Base-by-base conservation (phyloP, 2,797 vertebrate genomes). In the Pseudochaenichthys georgianus region DNA sequence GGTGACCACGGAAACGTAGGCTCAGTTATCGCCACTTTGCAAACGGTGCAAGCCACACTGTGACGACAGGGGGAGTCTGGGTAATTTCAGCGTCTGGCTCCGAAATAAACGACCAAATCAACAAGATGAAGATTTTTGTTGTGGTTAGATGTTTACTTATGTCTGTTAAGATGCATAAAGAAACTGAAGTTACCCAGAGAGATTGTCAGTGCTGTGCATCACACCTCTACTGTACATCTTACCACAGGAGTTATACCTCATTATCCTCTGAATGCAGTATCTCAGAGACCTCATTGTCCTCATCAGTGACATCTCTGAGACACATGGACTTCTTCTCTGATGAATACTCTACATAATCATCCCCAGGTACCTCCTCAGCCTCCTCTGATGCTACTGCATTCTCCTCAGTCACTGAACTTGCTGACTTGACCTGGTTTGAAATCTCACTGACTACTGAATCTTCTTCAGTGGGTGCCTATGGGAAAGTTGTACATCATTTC, bases 281-380 rank as follows among this genome's bases (percentile, higher is more conserved):
- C 75, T 92, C 86, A 79, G 87, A 87, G 64, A 90, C 77, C 89
- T 91, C 87, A 85, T 50, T 83, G 86, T 92, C 91, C 87, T 89
- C 89, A 82, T 87, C 88, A 53, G 21, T 76, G 72, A 77, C 70
- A 81, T 86, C 68, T 80, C 55, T 79, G 63, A 82, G 65, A 69
- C 76, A 80, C 77, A 83, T 13, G 76, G 73, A 54, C 66, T 74
- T 48, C 78, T 52, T 87, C 68, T 84, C 75, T 78, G 88, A 60
- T 62, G 67, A 55, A 61, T 70, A 73, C 89, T 81, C 78, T 92
- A 90, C 62, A 88, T 65, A 71, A 77, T 80, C 81, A 68, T 84
- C 85, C 57, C 72, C 78, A 1, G 82, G 86, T 83, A 91, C 91
- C 92, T 93, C 90, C 78, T 78, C 86, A 63, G 83, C 43, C 78